Evolutionary conservation across 2,888 invertebrate species (phyloP), one percentile per base, ranked within the genome.

Genomic region (Elegia similella): DNA sequence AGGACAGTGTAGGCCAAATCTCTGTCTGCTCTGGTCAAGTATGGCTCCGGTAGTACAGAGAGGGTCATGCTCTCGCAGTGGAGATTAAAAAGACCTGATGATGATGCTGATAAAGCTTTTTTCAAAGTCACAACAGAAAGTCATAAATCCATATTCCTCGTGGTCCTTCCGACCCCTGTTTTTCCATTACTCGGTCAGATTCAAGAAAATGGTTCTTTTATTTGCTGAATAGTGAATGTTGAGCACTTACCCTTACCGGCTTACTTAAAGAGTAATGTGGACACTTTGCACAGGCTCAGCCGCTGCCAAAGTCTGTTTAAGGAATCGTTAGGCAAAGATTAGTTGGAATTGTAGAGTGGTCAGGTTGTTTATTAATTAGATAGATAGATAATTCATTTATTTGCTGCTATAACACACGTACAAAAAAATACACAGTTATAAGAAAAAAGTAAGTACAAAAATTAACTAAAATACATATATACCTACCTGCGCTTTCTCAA

Each of bases 221-320:
- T 87, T 87, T 85, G 86, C 86, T 84, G 86, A 87, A 86, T 86
- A 85, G 84, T 83, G 81, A 80, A 84, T 84, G 84, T 79, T 73
- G 81, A 78, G 80, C 84, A 84, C 87, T 86, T 83, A 86, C 78
- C 80, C 80, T 70, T 65, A 70, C 73, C 73, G 78, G 80, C 76
- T 76, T 77, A 79, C 84, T 84, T 80, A 80, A 79, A 84, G 82
- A 85, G 79, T 86, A 84, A 87, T 86, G 86, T 84, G 85, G 80
- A 84, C 85, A 82, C 80, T 86, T 82, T 77, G 73, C 73, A 67
- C 68, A 63, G 75, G 77, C 77, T 82, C 23, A 78, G 67, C 66
- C 60, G 46, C 29, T 7, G 60, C 10, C 66, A 67, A 54, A 65
- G 64, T 66, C 38, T 12, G 23, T 23, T 1, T 38, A 38, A 38